Evolutionary conservation across 2,888 invertebrate genomes (phyloP).

Genomic region (Lymantria monacha): DNA sequence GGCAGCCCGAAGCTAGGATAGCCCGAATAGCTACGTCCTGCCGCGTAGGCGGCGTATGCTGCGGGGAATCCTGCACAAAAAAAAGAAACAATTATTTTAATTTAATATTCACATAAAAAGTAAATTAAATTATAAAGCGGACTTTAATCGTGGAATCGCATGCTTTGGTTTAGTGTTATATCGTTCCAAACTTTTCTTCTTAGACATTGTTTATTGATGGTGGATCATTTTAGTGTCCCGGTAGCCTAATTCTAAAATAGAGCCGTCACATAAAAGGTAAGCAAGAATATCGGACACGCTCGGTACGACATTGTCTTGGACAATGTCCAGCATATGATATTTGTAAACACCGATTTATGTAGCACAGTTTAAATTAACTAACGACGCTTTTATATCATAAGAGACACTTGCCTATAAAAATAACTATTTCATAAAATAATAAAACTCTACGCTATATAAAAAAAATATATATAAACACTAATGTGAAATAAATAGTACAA

Average conservation of each 20-base stretch:
- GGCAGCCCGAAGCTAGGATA: slow-evolving; percentile 99
- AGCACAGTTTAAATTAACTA: slow-evolving; percentile 59
- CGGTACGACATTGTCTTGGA: slow-evolving; percentile 70
- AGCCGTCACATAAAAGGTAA: slow-evolving; percentile 67
- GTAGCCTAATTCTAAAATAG: slow-evolving; percentile 69
- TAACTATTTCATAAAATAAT: slow-evolving; percentile 36
- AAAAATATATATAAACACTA: slow-evolving; percentile 41
- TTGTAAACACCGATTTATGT: slow-evolving; percentile 72
- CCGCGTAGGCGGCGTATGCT: slow-evolving; percentile 97
- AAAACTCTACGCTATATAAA: slow-evolving; percentile 48
- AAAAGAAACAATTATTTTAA: slow-evolving; percentile 48
- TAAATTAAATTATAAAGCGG: slow-evolving; percentile 41
- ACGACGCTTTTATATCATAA: slow-evolving; percentile 50
- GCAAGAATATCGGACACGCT: slow-evolving; percentile 57
- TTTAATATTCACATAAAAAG: slow-evolving; percentile 17
- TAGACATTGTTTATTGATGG: slow-evolving; percentile 2
- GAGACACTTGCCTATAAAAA: slow-evolving; percentile 36
- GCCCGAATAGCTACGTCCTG: slow-evolving; percentile 97
- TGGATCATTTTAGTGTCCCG: slow-evolving; percentile 54
- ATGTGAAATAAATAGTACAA: slow-evolving; percentile 33
- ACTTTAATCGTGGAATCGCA: slow-evolving; percentile 56
- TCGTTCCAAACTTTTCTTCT: slow-evolving; percentile 27
- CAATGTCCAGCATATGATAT: slow-evolving; percentile 70
- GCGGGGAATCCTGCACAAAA: slow-evolving; percentile 93
- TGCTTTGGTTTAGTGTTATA: slow-evolving; percentile 48